These are phyloP conservation scores for Germaria angustata DNA, from an alignment of 2,888 invertebrate genomes.

Conservation along the genomic window DNA sequence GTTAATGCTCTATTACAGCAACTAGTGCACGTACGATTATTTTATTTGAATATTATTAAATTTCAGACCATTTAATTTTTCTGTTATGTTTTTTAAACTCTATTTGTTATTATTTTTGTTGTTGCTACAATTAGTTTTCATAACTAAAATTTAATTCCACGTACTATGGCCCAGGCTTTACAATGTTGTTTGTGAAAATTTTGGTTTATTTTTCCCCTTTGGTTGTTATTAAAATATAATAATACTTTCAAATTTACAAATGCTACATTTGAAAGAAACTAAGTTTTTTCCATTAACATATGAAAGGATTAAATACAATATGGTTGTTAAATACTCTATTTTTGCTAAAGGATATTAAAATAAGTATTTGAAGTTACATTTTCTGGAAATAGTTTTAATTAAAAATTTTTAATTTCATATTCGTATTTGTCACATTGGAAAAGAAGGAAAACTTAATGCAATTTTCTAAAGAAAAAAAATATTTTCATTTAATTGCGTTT, in stretches of 20 bases:
- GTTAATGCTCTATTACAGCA: no score
- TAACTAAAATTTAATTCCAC: conserved; percentile 39
- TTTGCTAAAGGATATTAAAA: background rate
- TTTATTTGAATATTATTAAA: no score
- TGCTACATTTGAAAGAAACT: background rate
- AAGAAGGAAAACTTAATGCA: conserved; percentile 19
- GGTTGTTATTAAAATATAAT: conserved; percentile 52
- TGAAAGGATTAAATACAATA: background rate
- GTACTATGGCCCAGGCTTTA: conserved; percentile 30
- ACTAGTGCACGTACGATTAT: no score
- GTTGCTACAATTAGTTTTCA: conserved; percentile 7
- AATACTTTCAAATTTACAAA: background rate
- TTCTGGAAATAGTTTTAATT: conserved; percentile 57
- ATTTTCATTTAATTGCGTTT: background rate
- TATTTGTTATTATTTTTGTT: no score
- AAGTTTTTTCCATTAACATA: conserved; percentile 6
- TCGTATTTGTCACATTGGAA: conserved; percentile 51
- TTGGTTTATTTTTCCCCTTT: conserved; percentile 10
- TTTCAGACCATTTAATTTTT: no score
- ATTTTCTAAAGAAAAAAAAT: conserved; percentile 39
- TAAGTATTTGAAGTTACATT: conserved; percentile 13
- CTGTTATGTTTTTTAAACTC: no score
- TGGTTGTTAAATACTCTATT: background rate
- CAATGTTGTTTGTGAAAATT: conserved; percentile 18
- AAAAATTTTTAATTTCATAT: conserved; percentile 51